Conservation (phyloP, 2,888 invertebrate species). For the Melipona bicolor region DNA sequence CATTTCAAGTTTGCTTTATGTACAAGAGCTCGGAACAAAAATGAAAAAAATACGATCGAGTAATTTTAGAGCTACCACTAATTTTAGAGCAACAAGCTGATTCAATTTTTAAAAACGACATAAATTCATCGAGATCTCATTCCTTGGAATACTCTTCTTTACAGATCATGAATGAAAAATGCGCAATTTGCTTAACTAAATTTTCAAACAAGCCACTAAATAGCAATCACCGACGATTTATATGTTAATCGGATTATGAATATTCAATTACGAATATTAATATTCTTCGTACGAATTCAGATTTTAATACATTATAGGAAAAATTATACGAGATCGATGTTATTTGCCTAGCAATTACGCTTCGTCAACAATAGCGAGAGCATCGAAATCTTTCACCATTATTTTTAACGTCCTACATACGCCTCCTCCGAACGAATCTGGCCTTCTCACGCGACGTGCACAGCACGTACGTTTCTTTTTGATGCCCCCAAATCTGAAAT, state of each 20-base stretch:
- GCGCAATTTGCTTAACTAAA: not conserved
- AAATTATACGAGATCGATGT: not conserved
- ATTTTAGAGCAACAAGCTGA: not conserved
- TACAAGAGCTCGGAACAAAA: not conserved
- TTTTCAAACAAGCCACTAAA: not conserved
- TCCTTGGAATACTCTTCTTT: not conserved
- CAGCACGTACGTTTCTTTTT: slow-evolving; percentile 1
- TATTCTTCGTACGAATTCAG: not conserved
- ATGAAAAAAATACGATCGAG: not conserved
- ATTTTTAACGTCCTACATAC: not conserved
- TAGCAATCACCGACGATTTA: not conserved
- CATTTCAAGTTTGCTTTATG: no score
- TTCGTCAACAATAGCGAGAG: no score
- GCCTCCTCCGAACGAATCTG: not conserved
- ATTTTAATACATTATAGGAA: not conserved
- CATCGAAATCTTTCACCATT: not conserved
- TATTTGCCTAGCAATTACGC: not conserved
- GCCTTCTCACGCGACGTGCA: not conserved
- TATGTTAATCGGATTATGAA: not conserved
- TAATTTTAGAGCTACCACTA: not conserved
- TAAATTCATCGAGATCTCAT: no score
- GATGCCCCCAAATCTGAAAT: slow-evolving; percentile 6
- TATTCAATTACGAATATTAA: not conserved
- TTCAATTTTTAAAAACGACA: no score
- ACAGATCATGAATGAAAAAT: not conserved